A percentile compares a stretch with the other conserved stretches of the same genome.
Evolutionary conservation across 2,113 vertebrate species (phyloP).

Genomic region (Eulemur rufifrons): DNA sequence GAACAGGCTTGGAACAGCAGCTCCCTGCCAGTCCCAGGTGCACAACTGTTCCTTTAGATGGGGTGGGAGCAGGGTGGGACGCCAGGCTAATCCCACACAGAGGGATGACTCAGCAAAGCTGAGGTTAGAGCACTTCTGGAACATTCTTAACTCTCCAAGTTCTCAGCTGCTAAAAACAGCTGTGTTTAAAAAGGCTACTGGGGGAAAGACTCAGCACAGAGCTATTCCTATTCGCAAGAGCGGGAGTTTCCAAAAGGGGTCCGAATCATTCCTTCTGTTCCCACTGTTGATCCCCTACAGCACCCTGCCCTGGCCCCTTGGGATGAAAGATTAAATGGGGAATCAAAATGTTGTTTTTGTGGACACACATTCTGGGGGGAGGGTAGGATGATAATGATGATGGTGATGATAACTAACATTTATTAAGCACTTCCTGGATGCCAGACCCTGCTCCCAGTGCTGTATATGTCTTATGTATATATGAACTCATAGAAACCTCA

Average conservation of each 20-base stretch:
- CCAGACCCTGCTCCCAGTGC: background rate
- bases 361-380: background rate
- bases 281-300: background rate
- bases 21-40: background rate
- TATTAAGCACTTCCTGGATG: background rate
- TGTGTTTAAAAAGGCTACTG: constrained; percentile 1
- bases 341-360: background rate
- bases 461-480: background rate
- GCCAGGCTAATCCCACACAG: background rate
- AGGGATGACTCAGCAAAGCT: background rate
- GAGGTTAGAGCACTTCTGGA: constrained; percentile 19
- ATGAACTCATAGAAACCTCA: background rate
- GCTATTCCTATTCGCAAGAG: constrained; percentile 5
- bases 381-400: background rate
- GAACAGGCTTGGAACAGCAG: background rate
- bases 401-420: background rate
- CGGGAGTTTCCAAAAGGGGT: background rate
- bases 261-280: background rate
- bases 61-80: background rate
- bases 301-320: background rate
- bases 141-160: constrained; percentile 2
- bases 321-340: background rate
- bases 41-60: background rate
- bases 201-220: background rate
- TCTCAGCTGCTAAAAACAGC: constrained; percentile 64